Conservation (phyloP, 2,113 vertebrate species). For the Pachycephala philippinensis region DNA sequence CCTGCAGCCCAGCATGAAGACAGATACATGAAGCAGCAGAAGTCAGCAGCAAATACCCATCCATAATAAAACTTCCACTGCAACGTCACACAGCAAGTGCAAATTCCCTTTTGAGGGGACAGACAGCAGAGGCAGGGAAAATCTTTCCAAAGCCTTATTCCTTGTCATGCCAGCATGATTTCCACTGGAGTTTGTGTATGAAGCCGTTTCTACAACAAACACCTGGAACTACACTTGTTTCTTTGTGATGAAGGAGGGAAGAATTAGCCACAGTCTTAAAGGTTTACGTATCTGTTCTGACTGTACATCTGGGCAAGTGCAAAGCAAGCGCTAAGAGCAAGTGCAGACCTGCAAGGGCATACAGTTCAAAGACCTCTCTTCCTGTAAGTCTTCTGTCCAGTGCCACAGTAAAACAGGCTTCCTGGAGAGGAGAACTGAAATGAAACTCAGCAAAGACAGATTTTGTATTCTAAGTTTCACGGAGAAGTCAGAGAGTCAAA, state of each 20-base stretch:
- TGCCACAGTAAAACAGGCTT: not conserved
- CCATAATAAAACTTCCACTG: not conserved
- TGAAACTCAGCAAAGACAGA: not conserved
- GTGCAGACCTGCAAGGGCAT: not conserved
- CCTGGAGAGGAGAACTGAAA: not conserved
- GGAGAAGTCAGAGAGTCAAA: not conserved
- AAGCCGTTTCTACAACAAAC: not conserved
- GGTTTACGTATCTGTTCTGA: not conserved
- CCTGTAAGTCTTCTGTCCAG: not conserved
- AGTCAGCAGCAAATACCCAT: not conserved
- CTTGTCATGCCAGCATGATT: not conserved
- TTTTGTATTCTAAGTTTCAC: not conserved
- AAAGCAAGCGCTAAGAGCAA: not conserved
- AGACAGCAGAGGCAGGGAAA: not conserved
- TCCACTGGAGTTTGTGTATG: not conserved
- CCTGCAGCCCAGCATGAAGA: not conserved
- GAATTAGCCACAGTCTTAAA: not conserved
- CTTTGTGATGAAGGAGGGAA: not conserved
- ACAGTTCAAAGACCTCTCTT: not conserved
- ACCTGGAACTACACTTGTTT: not conserved
- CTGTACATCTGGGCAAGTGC: not conserved
- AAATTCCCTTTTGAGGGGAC: not conserved
- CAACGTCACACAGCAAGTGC: not conserved
- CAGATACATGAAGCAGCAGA: not conserved
- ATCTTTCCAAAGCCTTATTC: not conserved